Evolutionary conservation across 2,888 invertebrate species (phyloP).

Genomic region (Mythimna ferrago): DNA sequence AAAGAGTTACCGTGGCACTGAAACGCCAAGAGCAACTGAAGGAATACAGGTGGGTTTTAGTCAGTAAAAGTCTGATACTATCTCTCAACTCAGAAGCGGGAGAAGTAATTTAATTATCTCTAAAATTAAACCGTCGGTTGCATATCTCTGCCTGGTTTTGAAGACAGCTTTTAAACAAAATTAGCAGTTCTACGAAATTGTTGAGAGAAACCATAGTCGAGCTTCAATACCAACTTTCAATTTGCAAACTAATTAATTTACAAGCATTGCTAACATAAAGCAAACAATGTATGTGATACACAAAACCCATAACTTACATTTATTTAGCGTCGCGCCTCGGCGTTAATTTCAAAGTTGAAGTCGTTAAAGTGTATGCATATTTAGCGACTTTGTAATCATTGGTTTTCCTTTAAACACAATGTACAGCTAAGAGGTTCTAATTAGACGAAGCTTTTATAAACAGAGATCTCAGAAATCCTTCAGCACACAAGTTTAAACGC

Average conservation of each 20-base stretch:
- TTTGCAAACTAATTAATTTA: conserved; percentile 7
- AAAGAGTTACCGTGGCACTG: too few relatives aligned
- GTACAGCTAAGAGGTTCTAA: conserved; percentile 6
- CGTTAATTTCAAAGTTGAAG: conserved; percentile 25
- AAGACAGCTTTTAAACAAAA: too few relatives aligned
- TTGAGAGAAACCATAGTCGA: too few relatives aligned
- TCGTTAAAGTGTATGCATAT: conserved; percentile 11
- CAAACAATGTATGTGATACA: conserved; percentile 33
- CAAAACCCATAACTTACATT: conserved; percentile 21
- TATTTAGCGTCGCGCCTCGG: conserved; percentile 13
- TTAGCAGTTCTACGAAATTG: too few relatives aligned
- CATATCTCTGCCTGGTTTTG: too few relatives aligned
- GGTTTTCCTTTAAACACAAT: not conserved
- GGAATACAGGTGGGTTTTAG: too few relatives aligned
- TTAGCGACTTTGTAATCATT: conserved; percentile 10
- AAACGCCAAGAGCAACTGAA: too few relatives aligned
- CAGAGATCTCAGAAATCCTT: conserved; percentile 20
- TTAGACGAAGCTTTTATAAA: conserved; percentile 11
- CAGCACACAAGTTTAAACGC: conserved; percentile 35
- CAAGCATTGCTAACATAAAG: conserved; percentile 8
- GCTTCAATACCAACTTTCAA: not conserved
- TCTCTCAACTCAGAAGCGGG: too few relatives aligned
- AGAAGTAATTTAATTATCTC: too few relatives aligned
- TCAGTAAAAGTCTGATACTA: too few relatives aligned
- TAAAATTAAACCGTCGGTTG: too few relatives aligned